A percentile compares a stretch with the other conserved stretches of the same genome.
Conservation (phyloP, 2,888 invertebrate genomes). For the Bugula neritina region DNA sequence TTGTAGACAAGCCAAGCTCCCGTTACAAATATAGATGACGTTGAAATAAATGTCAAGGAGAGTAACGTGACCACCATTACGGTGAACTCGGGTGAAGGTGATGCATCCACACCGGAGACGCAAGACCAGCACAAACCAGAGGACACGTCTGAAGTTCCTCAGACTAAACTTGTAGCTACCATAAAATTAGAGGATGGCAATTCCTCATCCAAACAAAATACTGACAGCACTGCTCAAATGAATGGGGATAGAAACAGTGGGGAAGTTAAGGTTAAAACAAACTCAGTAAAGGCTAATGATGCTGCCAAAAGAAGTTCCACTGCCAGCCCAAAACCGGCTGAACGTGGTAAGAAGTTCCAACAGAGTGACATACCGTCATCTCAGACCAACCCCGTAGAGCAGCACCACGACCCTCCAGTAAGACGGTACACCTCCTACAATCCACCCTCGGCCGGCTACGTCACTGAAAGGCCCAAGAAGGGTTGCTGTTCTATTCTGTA, state of each 20-base stretch:
- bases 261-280: neutral
- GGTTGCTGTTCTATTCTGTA: constrained; percentile 2
- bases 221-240: neutral
- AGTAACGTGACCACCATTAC: constrained; percentile 54
- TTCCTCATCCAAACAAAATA: neutral
- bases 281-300: neutral
- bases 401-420: neutral
- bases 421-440: neutral
- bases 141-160: neutral
- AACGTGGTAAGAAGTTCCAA: neutral
- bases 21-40: constrained; percentile 46
- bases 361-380: neutral
- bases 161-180: neutral
- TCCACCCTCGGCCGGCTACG: neutral
- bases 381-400: neutral
- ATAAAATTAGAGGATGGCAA: neutral
- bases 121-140: neutral
- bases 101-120: neutral
- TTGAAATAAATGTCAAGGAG: constrained; percentile 43
- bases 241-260: constrained; percentile 2
- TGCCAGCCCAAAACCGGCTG: neutral
- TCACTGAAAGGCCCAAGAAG: neutral
- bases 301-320: neutral
- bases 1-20: constrained; percentile 31
- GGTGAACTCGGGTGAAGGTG: too few species aligned